Evolutionary conservation across 2,113 vertebrate genomes (phyloP).

Genomic region (Rhinoptilus africanus): DNA sequence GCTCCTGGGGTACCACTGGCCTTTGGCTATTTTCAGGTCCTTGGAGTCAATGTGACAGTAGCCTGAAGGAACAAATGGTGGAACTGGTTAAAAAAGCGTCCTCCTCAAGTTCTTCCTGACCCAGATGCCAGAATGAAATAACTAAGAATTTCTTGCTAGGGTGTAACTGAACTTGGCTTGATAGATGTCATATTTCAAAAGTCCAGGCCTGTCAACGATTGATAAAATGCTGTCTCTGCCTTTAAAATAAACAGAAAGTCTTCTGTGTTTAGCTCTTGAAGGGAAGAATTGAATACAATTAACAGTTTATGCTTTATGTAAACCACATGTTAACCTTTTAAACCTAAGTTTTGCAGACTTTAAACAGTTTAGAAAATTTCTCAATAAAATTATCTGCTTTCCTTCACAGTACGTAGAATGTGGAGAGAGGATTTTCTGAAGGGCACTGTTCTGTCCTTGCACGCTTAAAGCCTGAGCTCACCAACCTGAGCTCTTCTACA

Average conservation of each 20-base stretch:
- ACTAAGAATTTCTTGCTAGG: background rate
- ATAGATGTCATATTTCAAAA: background rate
- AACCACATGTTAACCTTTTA: constrained; percentile 21
- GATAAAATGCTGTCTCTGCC: background rate
- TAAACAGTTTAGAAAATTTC: constrained; percentile 21
- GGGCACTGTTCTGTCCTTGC: background rate
- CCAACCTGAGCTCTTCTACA: fast-evolving
- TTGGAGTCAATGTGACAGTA: background rate
- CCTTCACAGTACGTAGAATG: background rate
- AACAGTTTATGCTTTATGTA: constrained; percentile 37
- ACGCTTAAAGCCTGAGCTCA: background rate
- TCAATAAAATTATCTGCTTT: background rate
- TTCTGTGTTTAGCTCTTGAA: constrained; percentile 9
- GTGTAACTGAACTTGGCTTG: background rate
- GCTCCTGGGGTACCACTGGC: too few species aligned
- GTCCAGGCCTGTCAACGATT: background rate
- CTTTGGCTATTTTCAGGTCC: background rate
- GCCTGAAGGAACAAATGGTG: background rate
- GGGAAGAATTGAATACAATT: constrained; percentile 6
- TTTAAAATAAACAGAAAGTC: constrained; percentile 49
- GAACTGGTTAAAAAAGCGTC: background rate
- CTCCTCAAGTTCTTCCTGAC: background rate
- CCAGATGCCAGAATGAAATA: background rate
- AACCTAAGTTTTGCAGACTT: background rate
- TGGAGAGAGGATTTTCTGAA: background rate